Conservation (phyloP, 2,888 invertebrate genomes). For the Drosophila paramelanica region DNA sequence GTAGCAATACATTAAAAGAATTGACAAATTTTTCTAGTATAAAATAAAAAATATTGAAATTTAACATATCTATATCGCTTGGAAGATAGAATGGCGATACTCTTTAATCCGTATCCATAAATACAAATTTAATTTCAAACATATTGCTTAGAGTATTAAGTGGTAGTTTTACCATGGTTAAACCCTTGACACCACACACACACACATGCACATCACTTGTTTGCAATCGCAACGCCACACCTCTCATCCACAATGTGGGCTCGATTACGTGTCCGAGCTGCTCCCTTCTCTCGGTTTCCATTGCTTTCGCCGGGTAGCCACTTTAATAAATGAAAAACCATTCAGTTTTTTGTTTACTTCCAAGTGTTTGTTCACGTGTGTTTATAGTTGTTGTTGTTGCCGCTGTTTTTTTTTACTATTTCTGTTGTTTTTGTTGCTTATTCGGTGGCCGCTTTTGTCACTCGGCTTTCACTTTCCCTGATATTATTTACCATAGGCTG, state of each 20-base stretch:
- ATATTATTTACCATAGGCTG: constrained; percentile 2
- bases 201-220: constrained; percentile 11
- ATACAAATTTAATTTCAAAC: not conserved
- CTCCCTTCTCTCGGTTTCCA: not conserved
- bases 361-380: constrained; percentile 43
- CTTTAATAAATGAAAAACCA: constrained; percentile 80
- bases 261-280: constrained; percentile 46
- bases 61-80: too few species aligned
- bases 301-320: constrained; percentile 36
- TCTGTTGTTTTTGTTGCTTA: constrained; percentile 23
- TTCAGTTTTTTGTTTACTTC: constrained; percentile 61
- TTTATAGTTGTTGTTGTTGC: constrained; percentile 20
- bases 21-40: too few species aligned
- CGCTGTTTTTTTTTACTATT: constrained; percentile 1
- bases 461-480: constrained; percentile 55
- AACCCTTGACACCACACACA: constrained; percentile 1
- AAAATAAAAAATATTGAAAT: too few species aligned
- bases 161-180: not conserved
- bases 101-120: not conserved
- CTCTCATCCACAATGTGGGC: constrained; percentile 33
- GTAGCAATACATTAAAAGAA: not conserved
- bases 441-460: constrained; percentile 43
- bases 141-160: constrained; percentile 12
- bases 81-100: not conserved
- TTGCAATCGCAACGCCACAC: constrained; percentile 26